Evolutionary conservation across 2,888 invertebrate genomes (phyloP).

Genomic region (Caenorhabditis wallacei): DNA sequence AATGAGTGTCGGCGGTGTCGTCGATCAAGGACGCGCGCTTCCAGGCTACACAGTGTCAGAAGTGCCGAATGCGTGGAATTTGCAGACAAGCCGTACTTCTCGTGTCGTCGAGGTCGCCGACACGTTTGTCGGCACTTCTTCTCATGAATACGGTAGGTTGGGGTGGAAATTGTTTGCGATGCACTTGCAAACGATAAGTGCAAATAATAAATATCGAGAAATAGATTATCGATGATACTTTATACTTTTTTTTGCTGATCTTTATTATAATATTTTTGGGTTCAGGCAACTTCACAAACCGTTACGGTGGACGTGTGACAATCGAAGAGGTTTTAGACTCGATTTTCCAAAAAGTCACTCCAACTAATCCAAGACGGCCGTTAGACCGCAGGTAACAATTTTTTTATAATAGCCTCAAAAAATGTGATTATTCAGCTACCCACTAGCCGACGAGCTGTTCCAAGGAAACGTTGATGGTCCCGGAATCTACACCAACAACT

Average conservation of each 20-base stretch:
- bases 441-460: slow-evolving; percentile 66
- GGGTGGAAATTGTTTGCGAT: slow-evolving; percentile 39
- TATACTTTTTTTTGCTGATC: background rate
- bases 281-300: slow-evolving; percentile 65
- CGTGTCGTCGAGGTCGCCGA: slow-evolving; percentile 83
- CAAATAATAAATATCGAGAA: slow-evolving; percentile 30
- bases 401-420: too few relatives aligned
- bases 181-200: slow-evolving; percentile 55
- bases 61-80: slow-evolving; percentile 82
- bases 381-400: slow-evolving; percentile 72
- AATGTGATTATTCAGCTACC: slow-evolving; percentile 56
- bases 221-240: slow-evolving; percentile 33
- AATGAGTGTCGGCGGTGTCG: slow-evolving; percentile 45
- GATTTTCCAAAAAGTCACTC: slow-evolving; percentile 89
- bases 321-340: slow-evolving; percentile 95
- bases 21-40: slow-evolving; percentile 61
- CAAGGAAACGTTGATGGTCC: slow-evolving; percentile 78
- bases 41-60: slow-evolving; percentile 82
- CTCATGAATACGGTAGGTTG: slow-evolving; percentile 70
- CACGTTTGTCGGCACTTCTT: slow-evolving; percentile 80
- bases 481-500: slow-evolving; percentile 80
- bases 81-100: slow-evolving; percentile 74
- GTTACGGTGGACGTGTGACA: slow-evolving; percentile 85
- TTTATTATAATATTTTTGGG: background rate
- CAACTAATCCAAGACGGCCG: slow-evolving; percentile 81